These are phyloP conservation scores for Palythoa heliodiscus DNA, from an alignment of 92 coral and sea anemone species.

Conservation along the genomic window DNA sequence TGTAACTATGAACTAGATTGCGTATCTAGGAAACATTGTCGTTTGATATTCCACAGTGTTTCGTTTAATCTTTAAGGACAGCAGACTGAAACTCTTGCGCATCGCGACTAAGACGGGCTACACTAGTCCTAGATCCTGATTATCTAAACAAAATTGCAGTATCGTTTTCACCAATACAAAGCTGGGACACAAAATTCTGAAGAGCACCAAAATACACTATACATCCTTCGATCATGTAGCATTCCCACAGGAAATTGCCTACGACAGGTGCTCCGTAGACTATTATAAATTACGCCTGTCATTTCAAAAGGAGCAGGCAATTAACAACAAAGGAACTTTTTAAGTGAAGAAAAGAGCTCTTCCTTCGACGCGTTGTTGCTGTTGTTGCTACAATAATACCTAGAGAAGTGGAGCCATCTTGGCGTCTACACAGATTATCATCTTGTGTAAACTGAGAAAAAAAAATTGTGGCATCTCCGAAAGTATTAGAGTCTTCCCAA, in stretches of 20 bases:
- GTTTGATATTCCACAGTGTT: neutral
- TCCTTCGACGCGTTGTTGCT: no score
- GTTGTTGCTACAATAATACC: no score
- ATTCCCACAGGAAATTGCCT: constrained; percentile 2
- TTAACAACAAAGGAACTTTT: constrained; percentile 21
- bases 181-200: neutral
- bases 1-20: neutral
- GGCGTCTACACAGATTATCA: no score
- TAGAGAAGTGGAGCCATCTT: no score
- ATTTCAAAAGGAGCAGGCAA: neutral
- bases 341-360: neutral
- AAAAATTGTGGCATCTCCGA: no score
- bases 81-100: no score
- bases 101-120: neutral
- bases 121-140: neutral
- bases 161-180: constrained; percentile 2
- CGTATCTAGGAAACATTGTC: neutral
- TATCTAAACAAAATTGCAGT: neutral
- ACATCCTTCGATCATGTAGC: neutral
- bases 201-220: neutral
- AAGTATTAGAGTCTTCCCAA: no score
- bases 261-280: constrained; percentile 17
- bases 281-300: constrained; percentile 10
- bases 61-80: neutral
- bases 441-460: no score